Conservation (phyloP, 2,888 invertebrate species). For the Octodonta nipae region DNA sequence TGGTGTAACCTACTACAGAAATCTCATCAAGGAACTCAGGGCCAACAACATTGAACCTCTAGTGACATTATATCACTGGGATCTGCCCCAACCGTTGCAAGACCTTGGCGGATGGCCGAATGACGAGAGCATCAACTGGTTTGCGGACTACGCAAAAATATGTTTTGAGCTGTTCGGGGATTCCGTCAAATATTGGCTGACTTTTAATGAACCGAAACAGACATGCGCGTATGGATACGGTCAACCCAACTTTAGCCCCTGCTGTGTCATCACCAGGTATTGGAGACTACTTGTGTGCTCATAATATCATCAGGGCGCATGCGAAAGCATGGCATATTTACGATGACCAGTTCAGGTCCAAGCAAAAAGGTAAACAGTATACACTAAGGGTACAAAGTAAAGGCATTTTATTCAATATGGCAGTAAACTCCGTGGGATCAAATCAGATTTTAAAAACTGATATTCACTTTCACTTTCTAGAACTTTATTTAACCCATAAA, state of each 20-base stretch:
- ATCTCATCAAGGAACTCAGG: background rate
- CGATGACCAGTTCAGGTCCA: background rate
- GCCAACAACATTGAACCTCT: conserved; percentile 16
- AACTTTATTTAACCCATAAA: no score
- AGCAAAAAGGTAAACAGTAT: conserved; percentile 1
- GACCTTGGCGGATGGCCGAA: conserved; percentile 52
- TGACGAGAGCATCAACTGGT: conserved; percentile 5
- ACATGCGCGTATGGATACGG: conserved; percentile 21
- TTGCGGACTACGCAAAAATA: conserved; percentile 23
- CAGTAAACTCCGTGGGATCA: no score
- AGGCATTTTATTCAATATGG: no score
- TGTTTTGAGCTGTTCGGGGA: conserved; percentile 35
- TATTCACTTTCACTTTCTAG: no score
- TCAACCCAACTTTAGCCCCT: background rate
- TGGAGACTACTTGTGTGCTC: background rate
- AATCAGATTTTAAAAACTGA: no score
- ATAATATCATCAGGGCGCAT: conserved; percentile 1
- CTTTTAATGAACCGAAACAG: conserved; percentile 18
- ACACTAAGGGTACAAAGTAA: no score
- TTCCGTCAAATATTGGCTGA: conserved; percentile 39
- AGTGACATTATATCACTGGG: conserved; percentile 46
- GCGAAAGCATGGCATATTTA: conserved; percentile 1
- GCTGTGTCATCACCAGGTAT: background rate
- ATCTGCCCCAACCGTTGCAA: conserved; percentile 17
- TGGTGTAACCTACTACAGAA: conserved; percentile 1